These are phyloP conservation scores for Calyptommatus sinebrachiatus DNA, from an alignment of 2,113 vertebrate genomes.

Conservation along the genomic window DNA sequence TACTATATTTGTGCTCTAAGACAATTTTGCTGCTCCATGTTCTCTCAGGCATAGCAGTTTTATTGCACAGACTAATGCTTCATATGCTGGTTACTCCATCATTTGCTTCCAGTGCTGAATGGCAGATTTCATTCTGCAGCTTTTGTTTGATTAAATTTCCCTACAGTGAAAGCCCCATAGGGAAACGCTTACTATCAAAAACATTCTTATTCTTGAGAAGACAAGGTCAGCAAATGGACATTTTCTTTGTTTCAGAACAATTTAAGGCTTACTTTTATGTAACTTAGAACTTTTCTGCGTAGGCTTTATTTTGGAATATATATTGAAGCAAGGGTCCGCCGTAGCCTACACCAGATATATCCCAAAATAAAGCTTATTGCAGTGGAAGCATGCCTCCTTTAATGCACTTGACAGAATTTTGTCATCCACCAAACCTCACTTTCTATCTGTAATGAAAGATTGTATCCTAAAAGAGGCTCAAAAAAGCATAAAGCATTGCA, in stretches of 20 bases:
- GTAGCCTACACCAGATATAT: neutral
- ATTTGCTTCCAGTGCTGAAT: slow-evolving; percentile 52
- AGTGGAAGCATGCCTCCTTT: neutral
- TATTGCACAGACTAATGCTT: slow-evolving; percentile 63
- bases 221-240: neutral
- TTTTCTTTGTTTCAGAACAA: neutral
- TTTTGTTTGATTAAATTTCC: slow-evolving; percentile 17
- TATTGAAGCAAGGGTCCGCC: too few species aligned
- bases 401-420: neutral
- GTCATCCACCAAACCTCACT: neutral
- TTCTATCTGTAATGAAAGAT: neutral
- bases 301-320: neutral
- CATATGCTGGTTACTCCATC: slow-evolving; percentile 38
- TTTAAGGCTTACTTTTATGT: neutral
- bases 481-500: too few species aligned
- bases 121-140: neutral
- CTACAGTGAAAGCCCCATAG: neutral
- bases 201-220: neutral
- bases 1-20: slow-evolving; percentile 71
- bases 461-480: neutral
- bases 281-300: too few species aligned
- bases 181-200: neutral
- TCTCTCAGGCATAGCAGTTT: slow-evolving; percentile 66
- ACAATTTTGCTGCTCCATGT: slow-evolving; percentile 68
- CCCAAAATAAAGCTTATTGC: too few species aligned